Percentiles rank a stretch among this genome's conserved stretches.
These are phyloP conservation scores for Rotaria socialis DNA, from an alignment of 2,888 invertebrate species.

Conservation along the genomic window DNA sequence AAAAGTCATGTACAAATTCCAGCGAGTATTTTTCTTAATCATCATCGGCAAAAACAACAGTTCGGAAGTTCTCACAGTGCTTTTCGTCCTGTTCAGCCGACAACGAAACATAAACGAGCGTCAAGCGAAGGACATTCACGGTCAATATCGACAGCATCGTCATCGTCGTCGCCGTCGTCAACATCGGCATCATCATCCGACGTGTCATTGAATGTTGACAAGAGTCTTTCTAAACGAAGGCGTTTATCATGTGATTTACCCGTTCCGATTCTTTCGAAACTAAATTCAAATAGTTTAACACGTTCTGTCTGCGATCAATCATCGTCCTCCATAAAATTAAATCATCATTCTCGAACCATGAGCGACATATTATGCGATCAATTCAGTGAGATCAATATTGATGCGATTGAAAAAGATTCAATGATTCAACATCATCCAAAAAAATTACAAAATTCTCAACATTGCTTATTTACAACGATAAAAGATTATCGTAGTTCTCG, in stretches of 20 bases:
- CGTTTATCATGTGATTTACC: constrained; percentile 19
- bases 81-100: constrained; percentile 31
- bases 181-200: background rate
- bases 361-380: constrained; percentile 33
- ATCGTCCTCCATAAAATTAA: background rate
- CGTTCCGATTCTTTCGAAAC: background rate
- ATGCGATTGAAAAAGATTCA: constrained; percentile 28
- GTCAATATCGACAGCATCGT: background rate
- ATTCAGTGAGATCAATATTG: constrained; percentile 31
- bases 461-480: background rate
- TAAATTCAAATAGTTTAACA: constrained; percentile 28
- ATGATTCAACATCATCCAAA: background rate
- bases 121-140: constrained; percentile 33
- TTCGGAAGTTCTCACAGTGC: constrained; percentile 25
- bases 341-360: constrained; percentile 15
- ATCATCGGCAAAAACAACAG: constrained; percentile 17
- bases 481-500: constrained; percentile 34
- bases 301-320: background rate
- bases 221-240: background rate
- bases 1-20: constrained; percentile 35
- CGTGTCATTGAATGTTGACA: background rate
- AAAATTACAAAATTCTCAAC: background rate
- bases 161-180: background rate
- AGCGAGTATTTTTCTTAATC: background rate
- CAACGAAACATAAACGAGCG: background rate